Evolutionary conservation across 2,113 vertebrate genomes (phyloP).

Genomic region (Ptilorrhoa leucosticta): DNA sequence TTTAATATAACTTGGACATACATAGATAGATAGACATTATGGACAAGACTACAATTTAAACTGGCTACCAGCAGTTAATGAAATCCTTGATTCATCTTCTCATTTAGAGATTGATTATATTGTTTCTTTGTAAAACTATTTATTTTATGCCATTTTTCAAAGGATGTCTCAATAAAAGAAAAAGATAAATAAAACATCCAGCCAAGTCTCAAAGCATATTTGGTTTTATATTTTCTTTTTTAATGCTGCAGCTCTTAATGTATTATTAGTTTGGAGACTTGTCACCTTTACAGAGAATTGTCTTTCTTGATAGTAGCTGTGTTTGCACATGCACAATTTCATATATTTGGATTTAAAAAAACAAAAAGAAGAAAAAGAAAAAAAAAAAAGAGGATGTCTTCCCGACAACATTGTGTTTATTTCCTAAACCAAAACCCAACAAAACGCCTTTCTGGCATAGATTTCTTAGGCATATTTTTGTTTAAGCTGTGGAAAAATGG

Average conservation of each 20-base stretch:
- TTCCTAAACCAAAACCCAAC: slow-evolving; percentile 53
- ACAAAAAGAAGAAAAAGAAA: not conserved
- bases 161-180: slow-evolving; percentile 72
- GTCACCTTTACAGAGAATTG: slow-evolving; percentile 45
- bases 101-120: slow-evolving; percentile 90
- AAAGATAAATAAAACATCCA: slow-evolving; percentile 71
- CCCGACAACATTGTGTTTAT: slow-evolving; percentile 8
- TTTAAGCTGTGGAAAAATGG: slow-evolving; percentile 69
- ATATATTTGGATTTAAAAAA: not conserved
- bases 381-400: slow-evolving; percentile 1
- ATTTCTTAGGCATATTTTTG: slow-evolving; percentile 62
- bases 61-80: slow-evolving; percentile 94
- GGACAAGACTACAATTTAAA: slow-evolving; percentile 91
- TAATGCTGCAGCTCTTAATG: slow-evolving; percentile 67
- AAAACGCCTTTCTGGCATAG: slow-evolving; percentile 54
- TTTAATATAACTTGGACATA: slow-evolving; percentile 89
- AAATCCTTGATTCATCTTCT: slow-evolving; percentile 95
- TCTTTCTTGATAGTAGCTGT: slow-evolving; percentile 36
- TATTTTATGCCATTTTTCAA: slow-evolving; percentile 83
- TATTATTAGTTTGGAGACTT: slow-evolving; percentile 58
- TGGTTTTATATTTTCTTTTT: slow-evolving; percentile 71
- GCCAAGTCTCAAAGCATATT: slow-evolving; percentile 64
- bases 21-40: slow-evolving; percentile 95
- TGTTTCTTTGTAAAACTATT: slow-evolving; percentile 93
- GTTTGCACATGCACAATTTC: slow-evolving; percentile 48